Conservation (phyloP, 2,797 vertebrate species). For the Apogon talboti region DNA sequence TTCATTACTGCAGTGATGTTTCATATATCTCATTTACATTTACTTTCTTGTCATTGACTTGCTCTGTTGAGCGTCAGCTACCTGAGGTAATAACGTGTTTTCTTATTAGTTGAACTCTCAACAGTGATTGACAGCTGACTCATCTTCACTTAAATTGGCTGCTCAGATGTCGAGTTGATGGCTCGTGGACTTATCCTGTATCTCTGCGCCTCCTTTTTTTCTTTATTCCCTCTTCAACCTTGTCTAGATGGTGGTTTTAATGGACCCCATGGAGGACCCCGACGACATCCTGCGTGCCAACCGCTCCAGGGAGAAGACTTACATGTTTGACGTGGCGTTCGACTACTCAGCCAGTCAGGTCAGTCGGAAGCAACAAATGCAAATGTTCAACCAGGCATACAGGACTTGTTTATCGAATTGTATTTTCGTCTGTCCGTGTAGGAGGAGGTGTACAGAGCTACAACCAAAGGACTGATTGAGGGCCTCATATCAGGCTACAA, state of each 20-base stretch:
- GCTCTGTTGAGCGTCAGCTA: neutral
- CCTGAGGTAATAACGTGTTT: neutral
- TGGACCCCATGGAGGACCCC: slow-evolving; percentile 92
- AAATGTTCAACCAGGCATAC: neutral
- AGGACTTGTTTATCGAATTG: neutral
- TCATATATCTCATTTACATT: neutral
- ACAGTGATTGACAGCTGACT: slow-evolving; percentile 21
- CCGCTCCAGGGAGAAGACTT: slow-evolving; percentile 92
- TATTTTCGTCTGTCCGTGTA: slow-evolving; percentile 53
- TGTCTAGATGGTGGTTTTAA: slow-evolving; percentile 90
- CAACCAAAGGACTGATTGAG: slow-evolving; percentile 89
- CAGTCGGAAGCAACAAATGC: neutral
- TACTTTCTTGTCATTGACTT: slow-evolving; percentile 2
- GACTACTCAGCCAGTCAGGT: slow-evolving; percentile 91
- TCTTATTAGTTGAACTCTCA: slow-evolving; percentile 22
- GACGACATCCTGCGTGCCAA: slow-evolving; percentile 89
- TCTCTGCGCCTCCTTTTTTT: neutral
- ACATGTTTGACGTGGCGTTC: slow-evolving; percentile 91
- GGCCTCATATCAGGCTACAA: slow-evolving; percentile 93
- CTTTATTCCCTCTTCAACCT: neutral
- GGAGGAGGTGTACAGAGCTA: slow-evolving; percentile 92
- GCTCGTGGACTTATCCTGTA: neutral
- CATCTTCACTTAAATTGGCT: slow-evolving; percentile 10
- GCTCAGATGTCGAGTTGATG: neutral
- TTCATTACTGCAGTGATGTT: neutral